A percentile compares a stretch with the other conserved stretches of the same genome.
Evolutionary conservation across 2,113 vertebrate genomes (phyloP).

Genomic region (Gallinago paraguaiae): DNA sequence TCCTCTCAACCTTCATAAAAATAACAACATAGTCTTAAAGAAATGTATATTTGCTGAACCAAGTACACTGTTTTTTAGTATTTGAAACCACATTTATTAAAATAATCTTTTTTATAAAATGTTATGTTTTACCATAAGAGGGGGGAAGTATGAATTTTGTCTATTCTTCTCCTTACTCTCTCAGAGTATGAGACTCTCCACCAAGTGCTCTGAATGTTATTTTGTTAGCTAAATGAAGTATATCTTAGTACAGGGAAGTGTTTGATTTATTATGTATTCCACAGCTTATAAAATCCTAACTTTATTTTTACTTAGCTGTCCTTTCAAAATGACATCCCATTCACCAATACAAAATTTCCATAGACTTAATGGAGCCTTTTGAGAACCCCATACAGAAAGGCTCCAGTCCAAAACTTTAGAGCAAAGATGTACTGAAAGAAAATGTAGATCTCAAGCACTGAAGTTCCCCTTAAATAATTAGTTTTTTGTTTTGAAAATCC

Average conservation of each 20-base stretch:
- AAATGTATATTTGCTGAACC: not conserved
- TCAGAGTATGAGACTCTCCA: not conserved
- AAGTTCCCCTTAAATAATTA: not conserved
- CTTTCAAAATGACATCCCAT: not conserved
- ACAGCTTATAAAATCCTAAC: not conserved
- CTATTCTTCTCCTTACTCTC: not conserved
- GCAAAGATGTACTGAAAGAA: not conserved
- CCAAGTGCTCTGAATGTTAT: not conserved
- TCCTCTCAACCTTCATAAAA: not conserved
- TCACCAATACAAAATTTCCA: not conserved
- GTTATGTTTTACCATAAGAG: not conserved
- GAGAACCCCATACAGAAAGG: not conserved
- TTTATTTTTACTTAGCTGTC: not conserved
- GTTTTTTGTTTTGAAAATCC: not conserved
- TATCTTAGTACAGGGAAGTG: not conserved
- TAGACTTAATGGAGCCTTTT: not conserved
- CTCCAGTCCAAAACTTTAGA: not conserved
- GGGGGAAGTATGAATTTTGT: not conserved
- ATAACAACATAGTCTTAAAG: not conserved
- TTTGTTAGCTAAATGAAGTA: not conserved
- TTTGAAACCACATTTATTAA: not conserved
- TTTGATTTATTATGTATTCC: not conserved
- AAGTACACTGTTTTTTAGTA: not conserved
- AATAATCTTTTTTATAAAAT: not conserved
- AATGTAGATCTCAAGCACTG: not conserved